These are phyloP conservation scores for Mythimna albipuncta DNA, from an alignment of 2,888 invertebrate species.

Conservation along the genomic window DNA sequence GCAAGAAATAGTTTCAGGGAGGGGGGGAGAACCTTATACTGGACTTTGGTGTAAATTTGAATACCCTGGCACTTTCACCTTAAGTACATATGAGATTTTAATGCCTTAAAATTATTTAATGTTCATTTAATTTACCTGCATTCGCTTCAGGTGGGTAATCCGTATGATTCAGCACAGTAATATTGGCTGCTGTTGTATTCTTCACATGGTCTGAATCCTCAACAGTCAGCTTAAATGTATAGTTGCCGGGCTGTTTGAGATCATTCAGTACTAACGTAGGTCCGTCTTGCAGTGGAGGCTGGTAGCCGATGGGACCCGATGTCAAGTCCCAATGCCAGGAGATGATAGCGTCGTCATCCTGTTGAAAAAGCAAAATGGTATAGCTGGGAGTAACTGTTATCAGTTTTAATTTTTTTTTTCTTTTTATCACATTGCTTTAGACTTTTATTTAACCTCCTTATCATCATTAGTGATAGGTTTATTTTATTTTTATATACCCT, in stretches of 20 bases:
- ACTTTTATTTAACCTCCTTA: too few species aligned
- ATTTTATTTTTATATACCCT: too few species aligned
- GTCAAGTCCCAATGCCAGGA: constrained; percentile 98
- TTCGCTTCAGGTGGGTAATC: constrained; percentile 99
- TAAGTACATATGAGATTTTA: too few species aligned
- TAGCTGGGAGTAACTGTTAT: too few species aligned
- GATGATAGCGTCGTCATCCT: constrained; percentile 96
- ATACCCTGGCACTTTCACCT: too few species aligned
- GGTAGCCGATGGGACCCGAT: constrained; percentile 96
- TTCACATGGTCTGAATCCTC: constrained; percentile 97
- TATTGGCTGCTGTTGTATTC: constrained; percentile 96
- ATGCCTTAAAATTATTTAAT: too few species aligned
- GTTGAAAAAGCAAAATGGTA: background rate
- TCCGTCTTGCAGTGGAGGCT: constrained; percentile 94
- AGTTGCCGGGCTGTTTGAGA: constrained; percentile 96
- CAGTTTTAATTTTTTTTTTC: too few species aligned
- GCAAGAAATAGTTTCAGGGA: too few species aligned
- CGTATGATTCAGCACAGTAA: constrained; percentile 96
- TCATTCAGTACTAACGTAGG: constrained; percentile 96
- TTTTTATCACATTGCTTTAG: too few species aligned
- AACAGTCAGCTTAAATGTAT: constrained; percentile 97
- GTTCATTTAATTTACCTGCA: constrained; percentile 90
- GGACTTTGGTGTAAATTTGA: too few species aligned
- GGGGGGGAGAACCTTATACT: too few species aligned
- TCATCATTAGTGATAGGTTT: too few species aligned